phyloP scores from a whole-genome alignment of 2,113 vertebrate species.

The Tonatia bakeri region DNA sequence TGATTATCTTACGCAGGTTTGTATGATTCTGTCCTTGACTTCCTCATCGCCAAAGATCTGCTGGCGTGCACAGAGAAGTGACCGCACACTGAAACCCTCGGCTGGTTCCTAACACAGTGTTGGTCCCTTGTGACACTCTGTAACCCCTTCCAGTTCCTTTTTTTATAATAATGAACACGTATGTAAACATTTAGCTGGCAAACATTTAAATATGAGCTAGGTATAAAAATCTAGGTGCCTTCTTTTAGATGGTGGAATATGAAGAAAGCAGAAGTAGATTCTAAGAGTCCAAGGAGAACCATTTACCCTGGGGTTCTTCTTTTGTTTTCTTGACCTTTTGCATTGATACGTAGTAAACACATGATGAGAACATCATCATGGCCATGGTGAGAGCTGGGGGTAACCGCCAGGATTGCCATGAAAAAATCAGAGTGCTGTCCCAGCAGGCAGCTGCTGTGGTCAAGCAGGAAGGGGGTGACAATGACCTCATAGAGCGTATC shows the following conservation, averaged over 20 bases:
- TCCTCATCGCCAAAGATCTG: not conserved
- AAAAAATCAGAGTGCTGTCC: conserved; percentile 95
- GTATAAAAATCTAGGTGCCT: not conserved
- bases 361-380: no score
- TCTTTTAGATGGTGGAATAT: not conserved
- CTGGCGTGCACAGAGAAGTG: not conserved
- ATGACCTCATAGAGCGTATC: conserved; percentile 92
- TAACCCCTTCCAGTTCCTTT: not conserved
- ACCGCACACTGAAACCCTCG: not conserved
- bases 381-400: no score
- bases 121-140: not conserved
- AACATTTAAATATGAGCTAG: not conserved
- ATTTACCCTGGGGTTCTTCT: not conserved
- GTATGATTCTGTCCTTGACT: not conserved
- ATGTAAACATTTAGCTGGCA: not conserved
- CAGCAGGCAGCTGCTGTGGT: conserved; percentile 96
- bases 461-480: conserved; percentile 97
- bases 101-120: not conserved
- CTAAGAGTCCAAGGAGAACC: not conserved
- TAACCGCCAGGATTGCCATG: conserved; percentile 97
- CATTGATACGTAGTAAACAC: not conserved
- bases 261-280: not conserved
- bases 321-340: not conserved
- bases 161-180: not conserved
- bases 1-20: conserved; percentile 96